Percentiles rank a stretch among this genome's conserved stretches.
Conservation (phyloP, 2,888 invertebrate genomes). For the Lasioglossum malachurum region DNA sequence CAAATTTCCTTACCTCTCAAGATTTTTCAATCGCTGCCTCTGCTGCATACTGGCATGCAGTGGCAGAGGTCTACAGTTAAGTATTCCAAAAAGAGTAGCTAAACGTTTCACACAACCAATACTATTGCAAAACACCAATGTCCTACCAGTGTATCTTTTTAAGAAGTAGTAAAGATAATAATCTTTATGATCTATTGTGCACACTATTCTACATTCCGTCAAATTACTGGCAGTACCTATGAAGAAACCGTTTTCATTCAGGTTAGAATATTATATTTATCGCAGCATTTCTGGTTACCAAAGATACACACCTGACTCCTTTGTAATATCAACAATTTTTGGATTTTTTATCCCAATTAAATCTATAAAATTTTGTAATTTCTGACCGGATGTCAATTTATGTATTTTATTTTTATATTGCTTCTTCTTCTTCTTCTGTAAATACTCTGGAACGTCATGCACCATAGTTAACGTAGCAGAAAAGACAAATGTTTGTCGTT, state of each 20-base stretch:
- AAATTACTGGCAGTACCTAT: constrained; percentile 93
- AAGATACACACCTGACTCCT: constrained; percentile 87
- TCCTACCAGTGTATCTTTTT: constrained; percentile 93
- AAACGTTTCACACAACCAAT: constrained; percentile 96
- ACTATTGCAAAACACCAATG: constrained; percentile 97
- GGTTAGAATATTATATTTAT: not conserved
- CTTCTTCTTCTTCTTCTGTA: constrained; percentile 86
- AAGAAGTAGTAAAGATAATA: constrained; percentile 96
- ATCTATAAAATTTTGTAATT: constrained; percentile 91
- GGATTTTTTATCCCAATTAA: constrained; percentile 94
- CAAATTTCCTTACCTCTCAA: constrained; percentile 89
- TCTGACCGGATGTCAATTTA: constrained; percentile 91
- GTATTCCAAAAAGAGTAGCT: constrained; percentile 88
- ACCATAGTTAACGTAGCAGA: constrained; percentile 98
- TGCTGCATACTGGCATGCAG: constrained; percentile 97
- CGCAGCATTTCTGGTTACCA: not conserved
- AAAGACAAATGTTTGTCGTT: constrained; percentile 97
- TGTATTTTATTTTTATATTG: constrained; percentile 86
- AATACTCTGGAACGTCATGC: constrained; percentile 92
- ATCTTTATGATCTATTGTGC: constrained; percentile 94
- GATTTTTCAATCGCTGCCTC: constrained; percentile 95
- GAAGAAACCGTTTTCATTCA: constrained; percentile 30
- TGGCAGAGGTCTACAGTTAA: constrained; percentile 91
- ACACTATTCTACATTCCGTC: constrained; percentile 93
- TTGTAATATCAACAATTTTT: constrained; percentile 97